phyloP scores from a whole-genome alignment of 2,113 vertebrate genomes.

The Otocyon megalotis region DNA sequence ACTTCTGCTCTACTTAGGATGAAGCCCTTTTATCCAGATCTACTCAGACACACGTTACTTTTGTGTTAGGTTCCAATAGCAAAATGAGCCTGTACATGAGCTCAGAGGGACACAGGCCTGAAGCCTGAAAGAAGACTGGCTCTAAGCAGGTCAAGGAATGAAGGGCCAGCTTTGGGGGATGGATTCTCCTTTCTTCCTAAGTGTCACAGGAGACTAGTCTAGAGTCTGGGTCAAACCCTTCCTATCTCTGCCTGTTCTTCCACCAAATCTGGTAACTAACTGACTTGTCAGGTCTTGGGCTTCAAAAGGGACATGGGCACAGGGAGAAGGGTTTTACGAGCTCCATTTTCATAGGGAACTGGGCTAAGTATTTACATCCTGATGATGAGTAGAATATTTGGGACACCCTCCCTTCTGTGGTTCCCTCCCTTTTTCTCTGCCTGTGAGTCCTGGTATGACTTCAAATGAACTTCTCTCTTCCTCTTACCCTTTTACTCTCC shows the following conservation, averaged over 20 bases:
- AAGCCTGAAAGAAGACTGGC: not conserved
- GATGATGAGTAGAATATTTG: not conserved
- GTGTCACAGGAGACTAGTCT: not conserved
- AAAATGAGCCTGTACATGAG: not conserved
- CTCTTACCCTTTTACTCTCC: not conserved
- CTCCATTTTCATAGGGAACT: not conserved
- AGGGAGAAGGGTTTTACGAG: not conserved
- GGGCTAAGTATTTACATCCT: not conserved
- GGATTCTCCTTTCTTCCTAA: not conserved
- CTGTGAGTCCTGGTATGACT: not conserved
- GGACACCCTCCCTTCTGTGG: not conserved
- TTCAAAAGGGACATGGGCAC: not conserved
- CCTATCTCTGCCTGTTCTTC: not conserved
- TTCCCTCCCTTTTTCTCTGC: conserved; percentile 18
- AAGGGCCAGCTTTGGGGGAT: not conserved
- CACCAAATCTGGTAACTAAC: not conserved
- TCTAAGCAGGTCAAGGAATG: not conserved
- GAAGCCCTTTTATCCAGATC: not conserved
- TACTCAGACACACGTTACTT: not conserved
- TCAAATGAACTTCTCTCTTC: not conserved
- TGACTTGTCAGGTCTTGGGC: not conserved
- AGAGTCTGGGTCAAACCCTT: not conserved
- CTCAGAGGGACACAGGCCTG: not conserved
- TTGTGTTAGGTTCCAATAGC: not conserved
- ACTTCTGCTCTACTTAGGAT: not conserved